phyloP scores from a whole-genome alignment of 2,797 vertebrate genomes.

The Petrocephalus sullivani region DNA sequence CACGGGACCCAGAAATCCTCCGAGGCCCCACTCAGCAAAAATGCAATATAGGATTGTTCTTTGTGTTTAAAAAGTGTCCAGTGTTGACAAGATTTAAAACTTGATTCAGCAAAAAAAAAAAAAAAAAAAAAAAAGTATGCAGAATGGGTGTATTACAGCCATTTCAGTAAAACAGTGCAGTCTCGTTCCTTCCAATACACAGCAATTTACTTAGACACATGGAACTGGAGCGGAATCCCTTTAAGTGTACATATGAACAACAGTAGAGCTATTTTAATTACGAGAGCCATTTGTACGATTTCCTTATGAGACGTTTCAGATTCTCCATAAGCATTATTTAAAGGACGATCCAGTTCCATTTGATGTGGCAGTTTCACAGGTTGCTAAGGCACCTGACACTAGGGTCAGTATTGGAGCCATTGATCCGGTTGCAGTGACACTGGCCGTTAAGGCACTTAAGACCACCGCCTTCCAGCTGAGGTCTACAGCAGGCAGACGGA shows the following conservation, averaged over 20 bases:
- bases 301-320: not conserved
- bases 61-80: not conserved
- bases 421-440: not conserved
- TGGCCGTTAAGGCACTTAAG: conserved; percentile 12
- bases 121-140: not conserved
- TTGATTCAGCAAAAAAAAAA: not conserved
- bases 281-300: not conserved
- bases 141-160: not conserved
- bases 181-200: not conserved
- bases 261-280: not conserved
- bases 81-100: not conserved
- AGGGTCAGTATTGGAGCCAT: not conserved
- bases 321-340: not conserved
- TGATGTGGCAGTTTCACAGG: not conserved
- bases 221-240: not conserved
- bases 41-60: not conserved
- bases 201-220: not conserved
- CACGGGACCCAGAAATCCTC: not conserved
- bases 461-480: not conserved
- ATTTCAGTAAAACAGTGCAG: not conserved
- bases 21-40: not conserved
- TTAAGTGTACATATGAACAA: not conserved
- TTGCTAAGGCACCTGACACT: not conserved
- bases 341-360: not conserved
- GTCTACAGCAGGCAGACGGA: not conserved